Evolutionary conservation across 2,113 vertebrate genomes (phyloP).

Genomic region (Sakesphorus luctuosus): DNA sequence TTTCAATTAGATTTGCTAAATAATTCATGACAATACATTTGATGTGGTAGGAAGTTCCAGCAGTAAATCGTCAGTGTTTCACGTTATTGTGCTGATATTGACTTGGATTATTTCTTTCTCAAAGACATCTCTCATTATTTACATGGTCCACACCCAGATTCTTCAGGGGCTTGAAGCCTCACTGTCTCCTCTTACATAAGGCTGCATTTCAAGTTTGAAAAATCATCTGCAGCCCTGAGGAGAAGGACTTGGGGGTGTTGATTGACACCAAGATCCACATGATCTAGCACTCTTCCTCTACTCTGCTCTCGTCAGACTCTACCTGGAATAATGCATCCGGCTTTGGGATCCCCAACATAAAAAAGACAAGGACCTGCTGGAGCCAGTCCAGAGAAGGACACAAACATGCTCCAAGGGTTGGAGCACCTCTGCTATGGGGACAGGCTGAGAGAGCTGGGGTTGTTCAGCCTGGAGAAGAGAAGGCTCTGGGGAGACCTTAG

Average conservation of each 20-base stretch:
- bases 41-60: background rate
- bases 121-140: background rate
- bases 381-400: background rate
- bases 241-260: background rate
- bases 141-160: background rate
- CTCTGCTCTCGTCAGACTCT: background rate
- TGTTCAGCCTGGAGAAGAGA: background rate
- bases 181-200: background rate
- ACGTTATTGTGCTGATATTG: background rate
- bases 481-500: background rate
- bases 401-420: background rate
- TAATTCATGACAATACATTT: conserved; percentile 36
- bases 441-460: accelerated
- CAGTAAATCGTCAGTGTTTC: background rate
- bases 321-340: background rate
- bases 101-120: background rate
- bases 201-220: background rate
- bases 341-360: background rate
- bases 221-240: background rate
- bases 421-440: background rate
- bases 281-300: background rate
- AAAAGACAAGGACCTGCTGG: background rate
- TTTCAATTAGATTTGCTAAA: conserved; percentile 53
- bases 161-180: background rate
- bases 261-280: background rate